Percentiles rank a stretch among this genome's conserved stretches.
These are phyloP conservation scores for Balaeniceps rex DNA, from an alignment of 2,113 vertebrate genomes.

Conservation along the genomic window DNA sequence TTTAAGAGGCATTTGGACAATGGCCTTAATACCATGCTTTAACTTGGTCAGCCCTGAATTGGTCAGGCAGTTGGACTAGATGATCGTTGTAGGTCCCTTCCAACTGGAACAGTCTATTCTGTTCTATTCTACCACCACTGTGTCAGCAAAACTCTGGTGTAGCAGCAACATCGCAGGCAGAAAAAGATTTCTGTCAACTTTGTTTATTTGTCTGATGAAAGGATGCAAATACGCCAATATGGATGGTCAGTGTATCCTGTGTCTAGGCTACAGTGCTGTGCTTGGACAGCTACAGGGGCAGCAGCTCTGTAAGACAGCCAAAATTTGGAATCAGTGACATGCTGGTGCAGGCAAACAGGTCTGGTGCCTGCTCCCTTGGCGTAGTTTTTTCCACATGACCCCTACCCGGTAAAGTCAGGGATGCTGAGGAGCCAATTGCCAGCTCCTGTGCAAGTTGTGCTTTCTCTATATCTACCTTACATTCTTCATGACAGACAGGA, in stretches of 20 bases:
- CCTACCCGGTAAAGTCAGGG: neutral
- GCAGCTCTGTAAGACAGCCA: neutral
- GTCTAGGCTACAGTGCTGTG: neutral
- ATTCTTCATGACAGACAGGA: neutral
- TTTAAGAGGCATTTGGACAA: neutral
- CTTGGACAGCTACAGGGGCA: neutral
- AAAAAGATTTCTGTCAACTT: neutral
- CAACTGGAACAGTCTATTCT: neutral
- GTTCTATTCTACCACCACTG: neutral
- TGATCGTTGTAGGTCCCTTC: neutral
- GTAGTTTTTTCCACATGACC: neutral
- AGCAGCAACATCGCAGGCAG: neutral
- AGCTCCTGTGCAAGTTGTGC: neutral
- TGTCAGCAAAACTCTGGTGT: neutral
- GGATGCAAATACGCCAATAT: rapidly evolving
- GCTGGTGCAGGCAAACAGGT: neutral
- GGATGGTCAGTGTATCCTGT: neutral
- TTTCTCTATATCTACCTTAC: neutral
- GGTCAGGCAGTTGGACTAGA: neutral
- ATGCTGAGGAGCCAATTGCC: neutral
- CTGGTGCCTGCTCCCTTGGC: neutral
- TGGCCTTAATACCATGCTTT: neutral
- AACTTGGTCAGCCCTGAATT: neutral
- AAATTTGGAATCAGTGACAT: neutral
- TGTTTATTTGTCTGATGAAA: neutral